Evolutionary conservation across 2,113 vertebrate genomes (phyloP).

Genomic region (Chunga burmeisteri): DNA sequence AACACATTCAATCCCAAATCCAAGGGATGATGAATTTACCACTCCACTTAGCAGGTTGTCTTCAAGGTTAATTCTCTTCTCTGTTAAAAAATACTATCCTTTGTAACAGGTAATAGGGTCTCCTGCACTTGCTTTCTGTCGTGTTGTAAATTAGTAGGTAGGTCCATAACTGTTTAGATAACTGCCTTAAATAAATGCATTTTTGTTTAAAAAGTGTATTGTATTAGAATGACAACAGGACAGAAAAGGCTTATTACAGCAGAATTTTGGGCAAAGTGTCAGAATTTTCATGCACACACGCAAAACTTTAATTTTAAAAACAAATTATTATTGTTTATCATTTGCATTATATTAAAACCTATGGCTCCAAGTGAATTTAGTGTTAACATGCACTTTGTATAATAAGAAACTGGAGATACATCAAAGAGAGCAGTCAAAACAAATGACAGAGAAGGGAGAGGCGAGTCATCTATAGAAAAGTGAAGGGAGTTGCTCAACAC

Average conservation of each 20-base stretch:
- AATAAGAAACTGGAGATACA: not conserved
- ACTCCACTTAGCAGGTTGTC: not conserved
- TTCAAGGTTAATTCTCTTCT: conserved; percentile 4
- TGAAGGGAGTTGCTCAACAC: not conserved
- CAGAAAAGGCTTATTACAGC: not conserved
- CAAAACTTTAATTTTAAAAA: not conserved
- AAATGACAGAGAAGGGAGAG: not conserved
- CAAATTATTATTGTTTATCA: not conserved
- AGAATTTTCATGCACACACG: not conserved
- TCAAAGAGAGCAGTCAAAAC: not conserved
- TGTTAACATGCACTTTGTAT: not conserved
- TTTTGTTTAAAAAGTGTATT: not conserved
- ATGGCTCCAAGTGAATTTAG: not conserved
- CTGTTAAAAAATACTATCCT: not conserved
- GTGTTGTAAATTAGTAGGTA: not conserved
- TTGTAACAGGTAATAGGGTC: not conserved
- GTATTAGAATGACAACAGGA: not conserved
- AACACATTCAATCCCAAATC: not conserved
- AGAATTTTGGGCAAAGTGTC: not conserved
- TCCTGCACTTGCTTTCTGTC: not conserved
- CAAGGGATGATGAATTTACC: not conserved
- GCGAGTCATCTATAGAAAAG: not conserved
- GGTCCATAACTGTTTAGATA: not conserved
- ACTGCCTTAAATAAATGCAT: not conserved
- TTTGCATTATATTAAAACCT: not conserved